Percentiles rank a stretch among this genome's conserved stretches.
Evolutionary conservation across 2,113 vertebrate genomes (phyloP).

Genomic region (Poecile atricapillus): DNA sequence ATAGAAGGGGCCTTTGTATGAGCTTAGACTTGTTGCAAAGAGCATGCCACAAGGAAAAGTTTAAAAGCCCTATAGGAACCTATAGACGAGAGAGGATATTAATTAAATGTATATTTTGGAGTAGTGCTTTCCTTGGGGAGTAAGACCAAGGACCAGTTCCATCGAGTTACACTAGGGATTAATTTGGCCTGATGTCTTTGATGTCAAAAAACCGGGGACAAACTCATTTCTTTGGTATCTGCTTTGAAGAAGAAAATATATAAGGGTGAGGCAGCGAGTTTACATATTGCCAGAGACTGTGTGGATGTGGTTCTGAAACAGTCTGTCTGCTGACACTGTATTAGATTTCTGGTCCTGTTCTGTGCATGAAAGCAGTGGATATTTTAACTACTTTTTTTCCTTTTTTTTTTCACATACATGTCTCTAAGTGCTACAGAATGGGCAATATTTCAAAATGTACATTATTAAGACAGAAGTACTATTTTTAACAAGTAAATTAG

Average conservation of each 20-base stretch:
- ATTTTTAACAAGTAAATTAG: neutral
- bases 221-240: neutral
- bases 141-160: neutral
- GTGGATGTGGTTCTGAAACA: neutral
- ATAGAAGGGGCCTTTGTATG: neutral
- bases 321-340: conserved; percentile 9
- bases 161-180: neutral
- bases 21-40: neutral
- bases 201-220: conserved; percentile 10
- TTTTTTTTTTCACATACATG: neutral
- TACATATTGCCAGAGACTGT: neutral
- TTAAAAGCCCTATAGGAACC: conserved; percentile 7
- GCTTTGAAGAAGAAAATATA: conserved; percentile 24
- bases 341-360: conserved; percentile 42
- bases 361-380: neutral
- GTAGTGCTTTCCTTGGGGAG: neutral
- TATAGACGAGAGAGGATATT: neutral
- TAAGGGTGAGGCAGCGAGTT: neutral
- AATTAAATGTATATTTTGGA: conserved; percentile 28
- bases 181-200: neutral
- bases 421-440: neutral
- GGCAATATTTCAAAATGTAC: conserved; percentile 11
- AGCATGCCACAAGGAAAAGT: neutral
- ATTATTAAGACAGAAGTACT: neutral
- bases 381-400: neutral